Evolutionary conservation across 2,888 invertebrate genomes (phyloP).

Genomic region (Bruchidius siliquastri): DNA sequence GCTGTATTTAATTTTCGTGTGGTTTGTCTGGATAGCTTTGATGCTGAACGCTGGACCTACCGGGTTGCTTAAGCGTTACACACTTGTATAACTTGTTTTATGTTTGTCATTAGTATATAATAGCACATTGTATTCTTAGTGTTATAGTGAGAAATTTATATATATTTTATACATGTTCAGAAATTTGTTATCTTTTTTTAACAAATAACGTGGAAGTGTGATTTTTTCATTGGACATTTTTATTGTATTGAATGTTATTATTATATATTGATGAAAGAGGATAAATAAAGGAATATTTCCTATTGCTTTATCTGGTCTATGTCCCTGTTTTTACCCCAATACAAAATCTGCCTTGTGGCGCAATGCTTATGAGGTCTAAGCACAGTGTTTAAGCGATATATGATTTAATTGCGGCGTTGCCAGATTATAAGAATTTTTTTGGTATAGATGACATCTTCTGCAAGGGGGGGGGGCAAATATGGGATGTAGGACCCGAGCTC

Average conservation of each 20-base stretch:
- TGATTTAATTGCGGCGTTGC: no score
- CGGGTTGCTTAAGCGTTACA: background rate
- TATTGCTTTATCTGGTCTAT: background rate
- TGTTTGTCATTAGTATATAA: background rate
- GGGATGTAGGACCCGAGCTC: no score
- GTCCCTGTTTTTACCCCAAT: slow-evolving; percentile 1
- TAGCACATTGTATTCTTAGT: background rate
- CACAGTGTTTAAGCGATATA: no score
- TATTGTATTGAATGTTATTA: slow-evolving; percentile 10
- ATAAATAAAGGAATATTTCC: background rate
- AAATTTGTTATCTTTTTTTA: slow-evolving; percentile 21
- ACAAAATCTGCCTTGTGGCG: no score
- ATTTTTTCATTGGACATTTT: slow-evolving; percentile 21
- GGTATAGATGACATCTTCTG: no score
- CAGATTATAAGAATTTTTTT: no score
- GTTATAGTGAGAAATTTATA: slow-evolving; percentile 16
- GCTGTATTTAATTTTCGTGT: no score
- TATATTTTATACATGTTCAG: slow-evolving; percentile 29
- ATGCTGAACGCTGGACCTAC: background rate
- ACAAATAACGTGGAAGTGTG: slow-evolving; percentile 12
- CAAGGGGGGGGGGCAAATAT: no score
- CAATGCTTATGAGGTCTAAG: no score
- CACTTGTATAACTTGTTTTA: background rate
- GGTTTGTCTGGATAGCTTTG: no score
- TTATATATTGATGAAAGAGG: background rate